A percentile compares a stretch with the other conserved stretches of the same genome.
phyloP scores from a whole-genome alignment of 2,888 invertebrate genomes.

The Saturnia pavonia region DNA sequence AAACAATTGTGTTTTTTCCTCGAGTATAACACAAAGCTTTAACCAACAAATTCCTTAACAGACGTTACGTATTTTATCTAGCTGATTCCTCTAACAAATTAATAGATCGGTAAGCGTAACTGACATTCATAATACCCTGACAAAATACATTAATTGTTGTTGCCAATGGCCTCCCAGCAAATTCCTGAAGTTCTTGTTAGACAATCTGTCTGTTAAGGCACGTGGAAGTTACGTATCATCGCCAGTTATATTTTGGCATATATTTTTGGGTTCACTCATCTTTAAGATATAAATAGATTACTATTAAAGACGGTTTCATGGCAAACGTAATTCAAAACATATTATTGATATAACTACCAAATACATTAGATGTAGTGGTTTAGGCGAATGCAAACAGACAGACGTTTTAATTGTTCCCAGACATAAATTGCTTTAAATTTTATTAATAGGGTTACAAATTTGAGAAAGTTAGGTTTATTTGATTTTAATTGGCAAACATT shows the following conservation, averaged over 20 bases:
- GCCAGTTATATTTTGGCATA: slow-evolving; percentile 39
- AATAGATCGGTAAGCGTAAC: neutral
- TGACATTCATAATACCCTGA: neutral
- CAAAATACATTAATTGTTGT: slow-evolving; percentile 3
- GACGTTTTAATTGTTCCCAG: too few species aligned
- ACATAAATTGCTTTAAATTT: too few species aligned
- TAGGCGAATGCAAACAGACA: too few species aligned
- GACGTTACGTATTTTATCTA: neutral
- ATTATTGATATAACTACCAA: neutral
- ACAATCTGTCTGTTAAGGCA: slow-evolving; percentile 37
- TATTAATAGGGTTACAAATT: too few species aligned
- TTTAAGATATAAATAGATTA: slow-evolving; percentile 32
- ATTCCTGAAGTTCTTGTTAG: slow-evolving; percentile 26
- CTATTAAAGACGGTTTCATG: neutral
- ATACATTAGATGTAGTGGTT: neutral
- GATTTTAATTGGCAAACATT: too few species aligned
- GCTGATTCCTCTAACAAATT: neutral
- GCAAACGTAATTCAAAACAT: neutral
- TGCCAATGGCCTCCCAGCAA: neutral
- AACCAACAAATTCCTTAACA: neutral
- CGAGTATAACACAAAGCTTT: neutral
- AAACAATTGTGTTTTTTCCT: neutral
- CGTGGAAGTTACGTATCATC: slow-evolving; percentile 25
- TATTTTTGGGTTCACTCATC: slow-evolving; percentile 30
- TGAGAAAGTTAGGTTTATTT: too few species aligned